Conservation (phyloP, 1,140 invertebrate genomes). For the Pseudomyrmex flavicornis region DNA sequence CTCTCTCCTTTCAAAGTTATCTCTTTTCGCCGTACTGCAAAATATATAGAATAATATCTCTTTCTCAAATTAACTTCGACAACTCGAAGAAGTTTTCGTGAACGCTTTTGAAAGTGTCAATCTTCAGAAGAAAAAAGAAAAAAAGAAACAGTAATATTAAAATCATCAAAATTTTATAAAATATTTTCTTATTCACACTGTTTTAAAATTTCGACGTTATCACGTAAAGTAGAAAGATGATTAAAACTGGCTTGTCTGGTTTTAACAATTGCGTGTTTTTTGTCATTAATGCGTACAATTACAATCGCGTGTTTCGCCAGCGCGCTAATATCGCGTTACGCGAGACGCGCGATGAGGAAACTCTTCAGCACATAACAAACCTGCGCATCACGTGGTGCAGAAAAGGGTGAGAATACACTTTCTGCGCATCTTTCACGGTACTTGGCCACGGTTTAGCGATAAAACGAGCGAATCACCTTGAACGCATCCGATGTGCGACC, state of each 20-base stretch:
- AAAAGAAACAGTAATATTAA: background rate
- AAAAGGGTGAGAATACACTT: constrained; percentile 56
- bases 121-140: background rate
- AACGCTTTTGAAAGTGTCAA: constrained; percentile 13
- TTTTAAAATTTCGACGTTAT: no score
- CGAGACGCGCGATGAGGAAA: constrained; percentile 18
- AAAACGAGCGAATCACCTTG: constrained; percentile 66
- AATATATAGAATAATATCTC: constrained; percentile 36
- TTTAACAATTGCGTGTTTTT: no score
- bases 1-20: constrained; percentile 43
- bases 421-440: constrained; percentile 60
- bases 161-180: no score
- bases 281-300: background rate
- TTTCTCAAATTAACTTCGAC: constrained; percentile 57
- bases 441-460: constrained; percentile 67
- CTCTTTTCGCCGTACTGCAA: background rate
- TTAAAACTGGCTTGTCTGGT: no score
- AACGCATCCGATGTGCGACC: constrained; percentile 60
- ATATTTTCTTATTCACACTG: no score
- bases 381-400: background rate
- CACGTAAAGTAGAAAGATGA: no score
- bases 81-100: constrained; percentile 20
- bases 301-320: constrained; percentile 33
- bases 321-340: constrained; percentile 40
- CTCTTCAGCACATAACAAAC: background rate